A percentile compares a stretch with the other conserved stretches of the same genome.
These are phyloP conservation scores for Ceratosolen fusciceps DNA, from an alignment of 1,140 invertebrate genomes.

Conservation along the genomic window DNA sequence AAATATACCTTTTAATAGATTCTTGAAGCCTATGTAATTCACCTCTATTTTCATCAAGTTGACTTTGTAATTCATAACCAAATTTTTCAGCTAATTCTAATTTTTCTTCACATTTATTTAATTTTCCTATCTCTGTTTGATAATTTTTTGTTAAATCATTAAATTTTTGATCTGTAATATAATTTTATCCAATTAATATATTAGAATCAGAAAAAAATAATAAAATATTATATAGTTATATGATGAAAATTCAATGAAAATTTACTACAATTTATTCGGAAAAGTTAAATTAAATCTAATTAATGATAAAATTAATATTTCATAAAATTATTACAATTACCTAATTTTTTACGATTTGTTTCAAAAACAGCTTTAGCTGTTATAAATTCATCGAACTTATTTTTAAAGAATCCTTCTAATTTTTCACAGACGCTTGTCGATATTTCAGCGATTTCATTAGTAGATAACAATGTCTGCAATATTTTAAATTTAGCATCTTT, in stretches of 20 bases:
- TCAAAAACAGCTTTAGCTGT: slow-evolving; percentile 80
- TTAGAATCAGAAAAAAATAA: neutral
- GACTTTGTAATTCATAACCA: slow-evolving; percentile 75
- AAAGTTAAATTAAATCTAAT: neutral
- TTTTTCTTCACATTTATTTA: slow-evolving; percentile 76
- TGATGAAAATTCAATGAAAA: neutral
- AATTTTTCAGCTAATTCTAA: slow-evolving; percentile 76
- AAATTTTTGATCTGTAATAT: slow-evolving; percentile 76
- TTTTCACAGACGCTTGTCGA: slow-evolving; percentile 72
- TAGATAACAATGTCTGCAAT: slow-evolving; percentile 58
- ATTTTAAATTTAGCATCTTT: slow-evolving; percentile 62
- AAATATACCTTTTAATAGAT: slow-evolving; percentile 65
- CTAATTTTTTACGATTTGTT: slow-evolving; percentile 74
- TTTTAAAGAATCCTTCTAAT: slow-evolving; percentile 75
- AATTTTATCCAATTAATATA: no score
- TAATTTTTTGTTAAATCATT: slow-evolving; percentile 74
- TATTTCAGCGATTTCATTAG: slow-evolving; percentile 71
- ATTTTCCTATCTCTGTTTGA: slow-evolving; percentile 74
- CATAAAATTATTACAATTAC: slow-evolving; percentile 62
- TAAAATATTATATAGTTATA: neutral
- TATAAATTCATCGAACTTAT: slow-evolving; percentile 78
- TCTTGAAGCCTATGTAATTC: slow-evolving; percentile 78
- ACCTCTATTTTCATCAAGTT: slow-evolving; percentile 74
- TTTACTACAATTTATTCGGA: neutral
- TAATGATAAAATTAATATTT: neutral